Evolutionary conservation across 2,113 vertebrate species (phyloP).

Genomic region (Nipponia nippon): DNA sequence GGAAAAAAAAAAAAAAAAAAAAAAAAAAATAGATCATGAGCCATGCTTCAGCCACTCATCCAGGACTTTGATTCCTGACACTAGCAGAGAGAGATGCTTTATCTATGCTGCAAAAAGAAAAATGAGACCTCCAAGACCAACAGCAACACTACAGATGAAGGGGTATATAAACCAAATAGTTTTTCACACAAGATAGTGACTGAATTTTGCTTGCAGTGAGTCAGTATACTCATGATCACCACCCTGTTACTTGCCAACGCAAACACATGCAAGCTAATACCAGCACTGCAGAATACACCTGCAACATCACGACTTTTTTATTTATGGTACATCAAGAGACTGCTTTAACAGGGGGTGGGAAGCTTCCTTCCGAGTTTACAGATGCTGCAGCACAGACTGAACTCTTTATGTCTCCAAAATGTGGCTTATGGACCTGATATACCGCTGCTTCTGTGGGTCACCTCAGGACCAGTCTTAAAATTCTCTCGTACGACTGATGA

Average conservation of each 20-base stretch:
- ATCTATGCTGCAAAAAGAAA: neutral
- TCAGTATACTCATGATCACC: neutral
- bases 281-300: neutral
- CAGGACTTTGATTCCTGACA: neutral
- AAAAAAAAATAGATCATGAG: neutral
- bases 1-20: neutral
- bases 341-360: neutral
- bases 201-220: neutral
- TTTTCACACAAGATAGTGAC: neutral
- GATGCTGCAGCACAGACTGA: neutral
- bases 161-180: neutral
- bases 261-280: neutral
- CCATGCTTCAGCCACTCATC: neutral
- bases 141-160: neutral
- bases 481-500: neutral
- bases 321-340: neutral
- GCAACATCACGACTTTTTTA: neutral
- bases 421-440: neutral
- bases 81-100: neutral
- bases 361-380: neutral
- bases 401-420: neutral
- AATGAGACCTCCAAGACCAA: neutral
- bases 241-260: neutral
- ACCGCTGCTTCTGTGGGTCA: neutral
- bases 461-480: neutral